phyloP scores from a whole-genome alignment of 2,113 vertebrate genomes.

The Cochlearius cochlearius region DNA sequence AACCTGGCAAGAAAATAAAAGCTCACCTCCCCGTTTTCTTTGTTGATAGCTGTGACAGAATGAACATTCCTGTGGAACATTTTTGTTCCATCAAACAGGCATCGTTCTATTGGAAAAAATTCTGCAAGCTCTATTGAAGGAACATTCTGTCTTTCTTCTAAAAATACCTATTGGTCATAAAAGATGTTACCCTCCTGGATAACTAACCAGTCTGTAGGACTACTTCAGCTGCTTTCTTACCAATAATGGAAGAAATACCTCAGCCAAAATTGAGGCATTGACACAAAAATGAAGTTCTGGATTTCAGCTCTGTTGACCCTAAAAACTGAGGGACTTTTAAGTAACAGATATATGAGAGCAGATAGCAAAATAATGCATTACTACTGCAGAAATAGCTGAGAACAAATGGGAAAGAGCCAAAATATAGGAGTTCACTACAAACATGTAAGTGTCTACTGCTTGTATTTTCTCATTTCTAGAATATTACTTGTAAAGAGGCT shows the following conservation, averaged over 20 bases:
- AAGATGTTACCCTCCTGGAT: background rate
- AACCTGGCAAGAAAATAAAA: constrained; percentile 25
- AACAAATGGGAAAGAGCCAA: background rate
- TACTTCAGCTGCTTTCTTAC: background rate
- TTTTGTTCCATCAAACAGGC: constrained; percentile 38
- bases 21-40: background rate
- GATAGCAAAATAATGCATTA: background rate
- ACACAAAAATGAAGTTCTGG: background rate
- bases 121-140: constrained; percentile 1
- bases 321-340: background rate
- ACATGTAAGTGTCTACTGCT: background rate
- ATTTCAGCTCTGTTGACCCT: background rate
- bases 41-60: constrained; percentile 37
- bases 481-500: background rate
- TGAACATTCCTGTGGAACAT: constrained; percentile 13
- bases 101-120: background rate
- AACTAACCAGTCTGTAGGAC: background rate
- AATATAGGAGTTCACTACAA: background rate
- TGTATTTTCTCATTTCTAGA: background rate
- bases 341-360: background rate
- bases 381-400: background rate
- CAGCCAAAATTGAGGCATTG: background rate
- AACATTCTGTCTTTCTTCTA: constrained; percentile 56
- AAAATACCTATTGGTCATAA: constrained; percentile 29
- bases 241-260: constrained; percentile 3